phyloP scores from a whole-genome alignment of 1,140 invertebrate species.

The Cotesia chilonis region DNA sequence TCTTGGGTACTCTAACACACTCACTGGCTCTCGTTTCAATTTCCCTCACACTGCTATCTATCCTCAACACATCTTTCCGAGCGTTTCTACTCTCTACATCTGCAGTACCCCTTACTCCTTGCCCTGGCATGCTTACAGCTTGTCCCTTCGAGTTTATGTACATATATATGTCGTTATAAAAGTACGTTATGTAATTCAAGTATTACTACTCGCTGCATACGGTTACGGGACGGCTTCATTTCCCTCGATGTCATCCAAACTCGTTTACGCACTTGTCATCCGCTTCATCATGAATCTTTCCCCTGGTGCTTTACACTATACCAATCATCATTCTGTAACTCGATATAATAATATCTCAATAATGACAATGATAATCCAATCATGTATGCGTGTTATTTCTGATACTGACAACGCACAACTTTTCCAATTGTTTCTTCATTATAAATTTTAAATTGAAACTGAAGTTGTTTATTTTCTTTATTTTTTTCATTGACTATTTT shows the following conservation, averaged over 20 bases:
- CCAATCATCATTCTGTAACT: constrained; percentile 13
- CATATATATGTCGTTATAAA: constrained; percentile 30
- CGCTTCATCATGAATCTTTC: constrained; percentile 32
- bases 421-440: constrained; percentile 2
- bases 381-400: constrained; percentile 5
- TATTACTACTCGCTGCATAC: neutral
- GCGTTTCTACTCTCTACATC: neutral
- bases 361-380: constrained; percentile 18
- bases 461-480: neutral
- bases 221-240: constrained; percentile 35
- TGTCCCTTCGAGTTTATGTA: constrained; percentile 7
- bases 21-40: constrained; percentile 10
- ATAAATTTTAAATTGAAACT: neutral
- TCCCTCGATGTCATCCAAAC: constrained; percentile 40
- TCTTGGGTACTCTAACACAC: constrained; percentile 1
- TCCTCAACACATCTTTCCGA: too few species aligned
- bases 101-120: constrained; percentile 1
- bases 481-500: neutral
- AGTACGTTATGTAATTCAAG: constrained; percentile 32
- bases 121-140: neutral
- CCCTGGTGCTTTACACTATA: neutral
- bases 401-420: constrained; percentile 5
- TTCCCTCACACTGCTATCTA: neutral
- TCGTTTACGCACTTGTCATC: constrained; percentile 11
- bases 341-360: constrained; percentile 11